Percentiles rank a stretch among this genome's conserved stretches.
Conservation (phyloP, 2,797 vertebrate species). For the Petrocephalus sullivani region DNA sequence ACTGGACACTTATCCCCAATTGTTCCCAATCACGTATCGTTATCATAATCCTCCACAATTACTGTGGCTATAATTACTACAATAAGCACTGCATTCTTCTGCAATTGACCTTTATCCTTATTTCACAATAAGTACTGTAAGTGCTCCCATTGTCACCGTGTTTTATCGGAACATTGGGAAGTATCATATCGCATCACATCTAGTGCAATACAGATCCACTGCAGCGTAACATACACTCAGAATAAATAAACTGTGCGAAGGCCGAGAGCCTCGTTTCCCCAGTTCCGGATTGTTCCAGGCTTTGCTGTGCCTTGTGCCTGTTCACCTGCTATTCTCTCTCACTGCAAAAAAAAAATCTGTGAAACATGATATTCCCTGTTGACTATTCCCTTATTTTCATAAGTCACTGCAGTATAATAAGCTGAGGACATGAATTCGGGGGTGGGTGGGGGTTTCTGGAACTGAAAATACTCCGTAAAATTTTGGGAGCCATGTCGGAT, state of each 20-base stretch:
- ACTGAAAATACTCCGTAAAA: background rate
- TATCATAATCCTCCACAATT: background rate
- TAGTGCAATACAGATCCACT: constrained; percentile 31
- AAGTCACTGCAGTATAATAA: constrained; percentile 55
- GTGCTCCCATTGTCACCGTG: constrained; percentile 18
- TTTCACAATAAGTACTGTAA: constrained; percentile 26
- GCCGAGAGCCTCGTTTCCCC: constrained; percentile 42
- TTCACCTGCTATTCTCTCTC: constrained; percentile 24
- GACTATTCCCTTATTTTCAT: constrained; percentile 48
- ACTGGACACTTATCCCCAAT: background rate
- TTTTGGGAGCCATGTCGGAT: background rate
- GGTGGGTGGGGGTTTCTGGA: background rate
- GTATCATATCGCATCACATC: constrained; percentile 33
- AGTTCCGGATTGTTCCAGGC: constrained; percentile 36
- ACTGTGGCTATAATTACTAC: background rate
- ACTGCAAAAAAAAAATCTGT: background rate
- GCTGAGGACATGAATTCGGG: constrained; percentile 37
- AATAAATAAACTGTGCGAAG: constrained; percentile 48
- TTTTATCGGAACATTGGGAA: constrained; percentile 19
- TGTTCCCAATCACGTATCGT: background rate
- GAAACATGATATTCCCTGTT: background rate
- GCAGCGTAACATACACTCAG: constrained; percentile 43
- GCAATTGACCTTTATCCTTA: constrained; percentile 4
- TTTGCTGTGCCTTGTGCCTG: constrained; percentile 31
- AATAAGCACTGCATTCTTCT: background rate